These are phyloP conservation scores for Colaptes auratus DNA, from an alignment of 2,113 vertebrate species.

Conservation along the genomic window DNA sequence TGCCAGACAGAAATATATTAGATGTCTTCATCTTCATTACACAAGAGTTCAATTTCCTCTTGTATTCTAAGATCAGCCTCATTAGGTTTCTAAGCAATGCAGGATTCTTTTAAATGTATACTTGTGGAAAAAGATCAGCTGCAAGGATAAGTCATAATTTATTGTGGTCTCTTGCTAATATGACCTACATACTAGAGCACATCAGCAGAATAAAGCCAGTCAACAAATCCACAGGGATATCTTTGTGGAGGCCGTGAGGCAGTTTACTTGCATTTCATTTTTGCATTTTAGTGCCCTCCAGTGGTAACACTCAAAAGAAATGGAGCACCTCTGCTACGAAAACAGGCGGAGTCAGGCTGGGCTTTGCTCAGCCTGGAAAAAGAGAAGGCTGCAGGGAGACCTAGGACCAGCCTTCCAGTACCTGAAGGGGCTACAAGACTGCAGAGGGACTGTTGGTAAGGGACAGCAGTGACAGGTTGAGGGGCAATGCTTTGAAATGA, in stretches of 20 bases:
- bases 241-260: not conserved
- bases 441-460: no score
- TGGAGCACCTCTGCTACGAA: no score
- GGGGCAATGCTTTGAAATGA: no score
- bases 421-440: no score
- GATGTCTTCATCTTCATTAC: not conserved
- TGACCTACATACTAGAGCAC: not conserved
- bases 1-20: not conserved
- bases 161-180: not conserved
- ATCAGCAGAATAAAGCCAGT: not conserved
- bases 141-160: not conserved
- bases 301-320: conserved; percentile 1
- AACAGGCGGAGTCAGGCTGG: no score
- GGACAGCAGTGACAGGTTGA: no score
- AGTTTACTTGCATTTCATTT: not conserved
- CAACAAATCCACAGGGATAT: not conserved
- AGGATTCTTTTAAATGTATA: not conserved
- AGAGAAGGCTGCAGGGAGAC: no score
- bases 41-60: not conserved
- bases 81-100: not conserved
- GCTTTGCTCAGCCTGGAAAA: no score
- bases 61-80: not conserved
- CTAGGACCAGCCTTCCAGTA: no score
- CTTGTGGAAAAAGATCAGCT: not conserved
- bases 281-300: conserved; percentile 59